phyloP scores from a whole-genome alignment of 2,797 vertebrate species.

The Tragopan temminckii region DNA sequence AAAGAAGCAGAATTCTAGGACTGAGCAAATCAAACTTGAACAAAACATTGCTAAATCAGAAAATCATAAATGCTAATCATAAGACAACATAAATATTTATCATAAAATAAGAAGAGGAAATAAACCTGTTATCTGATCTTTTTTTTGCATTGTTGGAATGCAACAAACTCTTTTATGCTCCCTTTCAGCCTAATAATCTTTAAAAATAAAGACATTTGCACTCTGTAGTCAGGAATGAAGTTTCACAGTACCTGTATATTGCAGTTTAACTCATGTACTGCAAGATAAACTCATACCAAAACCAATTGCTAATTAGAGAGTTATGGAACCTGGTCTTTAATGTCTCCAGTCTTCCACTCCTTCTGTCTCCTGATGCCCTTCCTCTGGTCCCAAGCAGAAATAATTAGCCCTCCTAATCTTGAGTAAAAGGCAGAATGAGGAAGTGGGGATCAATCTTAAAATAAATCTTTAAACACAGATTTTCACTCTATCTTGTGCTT shows the following conservation, averaged over 20 bases:
- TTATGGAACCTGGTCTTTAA: background rate
- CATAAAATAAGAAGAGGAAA: background rate
- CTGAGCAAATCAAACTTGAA: fast-evolving
- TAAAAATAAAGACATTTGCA: background rate
- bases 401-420: background rate
- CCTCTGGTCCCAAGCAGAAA: background rate
- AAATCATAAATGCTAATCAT: background rate
- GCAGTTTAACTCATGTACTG: background rate
- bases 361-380: background rate
- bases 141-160: background rate
- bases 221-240: background rate
- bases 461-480: background rate
- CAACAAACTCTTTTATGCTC: background rate
- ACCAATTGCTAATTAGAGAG: background rate
- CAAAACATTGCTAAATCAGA: background rate
- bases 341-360: background rate
- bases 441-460: background rate
- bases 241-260: background rate
- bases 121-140: background rate
- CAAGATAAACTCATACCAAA: background rate
- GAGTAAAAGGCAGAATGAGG: background rate
- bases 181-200: background rate
- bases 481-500: background rate
- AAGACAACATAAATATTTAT: background rate
- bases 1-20: background rate